phyloP scores from a whole-genome alignment of 2,113 vertebrate genomes.

The Addax nasomaculatus region DNA sequence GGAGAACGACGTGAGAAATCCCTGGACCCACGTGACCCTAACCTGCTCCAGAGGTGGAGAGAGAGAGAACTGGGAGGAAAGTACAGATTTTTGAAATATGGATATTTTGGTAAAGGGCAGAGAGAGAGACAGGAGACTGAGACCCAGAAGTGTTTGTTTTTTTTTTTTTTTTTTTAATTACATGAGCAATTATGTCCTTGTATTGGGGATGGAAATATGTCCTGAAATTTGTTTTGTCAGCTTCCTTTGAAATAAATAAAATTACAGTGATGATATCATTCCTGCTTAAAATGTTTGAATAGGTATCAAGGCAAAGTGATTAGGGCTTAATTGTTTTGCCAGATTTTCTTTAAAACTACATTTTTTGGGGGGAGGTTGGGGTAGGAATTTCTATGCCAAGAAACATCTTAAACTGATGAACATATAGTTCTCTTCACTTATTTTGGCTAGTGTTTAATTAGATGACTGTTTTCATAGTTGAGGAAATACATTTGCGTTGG shows the following conservation, averaged over 20 bases:
- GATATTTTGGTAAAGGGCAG: not conserved
- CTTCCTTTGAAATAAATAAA: constrained; percentile 66
- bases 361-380: not conserved
- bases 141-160: not conserved
- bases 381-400: constrained; percentile 58
- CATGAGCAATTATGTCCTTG: constrained; percentile 33
- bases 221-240: constrained; percentile 67
- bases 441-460: constrained; percentile 67
- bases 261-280: constrained; percentile 69
- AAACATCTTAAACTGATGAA: constrained; percentile 74
- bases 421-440: constrained; percentile 54
- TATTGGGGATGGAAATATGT: constrained; percentile 31
- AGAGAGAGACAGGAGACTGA: not conserved
- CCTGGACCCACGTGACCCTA: not conserved
- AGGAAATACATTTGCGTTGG: constrained; percentile 60
- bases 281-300: constrained; percentile 58
- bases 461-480: constrained; percentile 61
- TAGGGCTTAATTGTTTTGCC: constrained; percentile 66
- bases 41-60: not conserved
- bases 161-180: constrained; percentile 9
- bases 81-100: not conserved
- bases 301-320: constrained; percentile 67
- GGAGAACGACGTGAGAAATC: not conserved
- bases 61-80: not conserved
- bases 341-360: constrained; percentile 66